Conservation (phyloP, 2,888 invertebrate genomes). For the Rhagonycha lutea region DNA sequence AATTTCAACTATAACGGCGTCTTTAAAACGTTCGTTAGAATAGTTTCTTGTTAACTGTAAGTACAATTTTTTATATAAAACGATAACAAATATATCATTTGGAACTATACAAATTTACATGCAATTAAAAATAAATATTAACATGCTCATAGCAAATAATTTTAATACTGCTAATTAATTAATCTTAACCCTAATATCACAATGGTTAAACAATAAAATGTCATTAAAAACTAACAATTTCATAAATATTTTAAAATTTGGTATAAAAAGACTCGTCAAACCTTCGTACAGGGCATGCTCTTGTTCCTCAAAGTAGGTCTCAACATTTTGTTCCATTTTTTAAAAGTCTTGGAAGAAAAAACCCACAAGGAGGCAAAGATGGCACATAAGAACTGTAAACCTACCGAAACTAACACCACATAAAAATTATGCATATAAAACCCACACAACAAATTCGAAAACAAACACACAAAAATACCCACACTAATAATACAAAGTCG, state of each 20-base stretch:
- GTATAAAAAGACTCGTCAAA: slow-evolving; percentile 27
- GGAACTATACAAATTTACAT: background rate
- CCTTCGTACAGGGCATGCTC: slow-evolving; percentile 40
- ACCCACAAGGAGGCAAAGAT: slow-evolving; percentile 49
- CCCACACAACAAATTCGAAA: slow-evolving; percentile 70
- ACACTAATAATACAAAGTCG: slow-evolving; percentile 79
- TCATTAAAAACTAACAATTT: background rate
- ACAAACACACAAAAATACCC: slow-evolving; percentile 75
- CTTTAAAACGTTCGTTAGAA: background rate
- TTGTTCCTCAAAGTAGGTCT: slow-evolving; percentile 38
- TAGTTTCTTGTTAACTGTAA: background rate
- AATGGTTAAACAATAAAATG: background rate
- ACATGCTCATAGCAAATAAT: background rate
- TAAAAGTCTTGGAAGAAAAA: slow-evolving; percentile 49
- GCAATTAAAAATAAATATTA: slow-evolving; percentile 2
- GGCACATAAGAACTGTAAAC: slow-evolving; percentile 43
- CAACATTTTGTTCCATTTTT: slow-evolving; percentile 46
- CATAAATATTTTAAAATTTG: background rate
- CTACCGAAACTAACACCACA: slow-evolving; percentile 41
- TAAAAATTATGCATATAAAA: slow-evolving; percentile 43
- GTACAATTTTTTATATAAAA: background rate
- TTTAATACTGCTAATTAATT: background rate
- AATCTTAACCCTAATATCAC: background rate
- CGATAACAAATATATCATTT: background rate
- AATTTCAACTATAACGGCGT: background rate